Base-by-base conservation (phyloP, 2,888 invertebrate species). In the Alentia gelatinosa region DNA sequence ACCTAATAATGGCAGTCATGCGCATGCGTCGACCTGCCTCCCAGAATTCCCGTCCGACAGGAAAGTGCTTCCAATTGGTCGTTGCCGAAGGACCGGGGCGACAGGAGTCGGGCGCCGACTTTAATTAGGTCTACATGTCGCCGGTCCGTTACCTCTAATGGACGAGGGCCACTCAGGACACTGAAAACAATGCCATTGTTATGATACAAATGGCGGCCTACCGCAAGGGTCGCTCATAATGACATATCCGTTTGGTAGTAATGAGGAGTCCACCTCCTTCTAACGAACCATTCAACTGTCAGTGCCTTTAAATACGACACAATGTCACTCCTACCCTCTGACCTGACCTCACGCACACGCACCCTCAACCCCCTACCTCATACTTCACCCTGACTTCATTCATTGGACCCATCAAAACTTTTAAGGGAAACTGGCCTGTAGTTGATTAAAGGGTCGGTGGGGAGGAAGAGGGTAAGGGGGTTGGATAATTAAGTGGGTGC, bases 211-310 rank as follows among this genome's bases (percentile, higher is more conserved):
- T 83, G 39, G 83, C 83, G 33, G 23, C 40, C 40, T 15, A 37
- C 30, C 5, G 37, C 37, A 4, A 23, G 9, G 30, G 39, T 39
- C 83, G 83, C 39, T 40, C n/a, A 83, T 83, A 83, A 83, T 83
- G 83, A 83, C 83, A 83, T 40, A 37, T 83, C 83, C 83, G 23
- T 83, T 26, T 40, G 39, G 39, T 83, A 39, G 83, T 83, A 83
- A 83, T 83, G 23, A 39, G 39, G 83, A 83, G 83, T 68, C 83
- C 39, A 26, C 39, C 83, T 5, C 26, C 23, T 37, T 23, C 83
- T 23, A 1, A 40, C 15, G 83, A 35, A 19, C 83, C 37, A 83
- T 83, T 83, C 68, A 68, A 68, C 30, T 68, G 68, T 68, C 68
- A 26, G 3, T 26, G 30, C 26, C 68, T 30, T 68, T 30, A 68